These are phyloP conservation scores for Epinephelus awoara DNA, from an alignment of 2,797 vertebrate species.

Conservation along the genomic window DNA sequence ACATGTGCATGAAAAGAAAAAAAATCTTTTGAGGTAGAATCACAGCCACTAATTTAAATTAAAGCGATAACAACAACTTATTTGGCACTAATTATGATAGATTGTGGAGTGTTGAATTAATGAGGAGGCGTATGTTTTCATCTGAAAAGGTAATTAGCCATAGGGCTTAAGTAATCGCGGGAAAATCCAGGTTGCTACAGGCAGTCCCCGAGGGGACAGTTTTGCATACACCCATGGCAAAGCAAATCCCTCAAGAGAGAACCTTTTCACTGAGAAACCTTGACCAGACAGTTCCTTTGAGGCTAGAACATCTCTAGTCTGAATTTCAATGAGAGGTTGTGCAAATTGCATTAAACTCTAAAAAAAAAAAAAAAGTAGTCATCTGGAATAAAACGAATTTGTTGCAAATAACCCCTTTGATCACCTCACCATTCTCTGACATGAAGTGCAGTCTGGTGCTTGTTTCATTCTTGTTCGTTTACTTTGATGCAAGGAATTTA, in stretches of 20 bases:
- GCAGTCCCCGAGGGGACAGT: constrained; percentile 58
- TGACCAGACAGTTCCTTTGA: constrained; percentile 73
- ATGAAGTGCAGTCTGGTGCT: constrained; percentile 6
- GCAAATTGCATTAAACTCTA: constrained; percentile 38
- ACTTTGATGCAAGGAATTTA: constrained; percentile 19
- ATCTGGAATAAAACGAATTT: constrained; percentile 34
- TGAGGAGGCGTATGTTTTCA: constrained; percentile 81
- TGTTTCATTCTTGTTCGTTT: constrained; percentile 31
- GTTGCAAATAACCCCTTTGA: constrained; percentile 54
- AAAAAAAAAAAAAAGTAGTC: constrained; percentile 42
- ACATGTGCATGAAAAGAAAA: constrained; percentile 2
- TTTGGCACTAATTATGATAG: constrained; percentile 84
- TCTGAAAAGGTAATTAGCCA: constrained; percentile 83
- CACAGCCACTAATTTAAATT: constrained; percentile 75
- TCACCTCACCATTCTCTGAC: constrained; percentile 37
- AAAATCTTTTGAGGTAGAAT: constrained; percentile 35
- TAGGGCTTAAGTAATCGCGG: constrained; percentile 63
- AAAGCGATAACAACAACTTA: constrained; percentile 81
- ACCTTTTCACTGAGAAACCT: constrained; percentile 64
- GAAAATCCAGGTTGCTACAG: constrained; percentile 73
- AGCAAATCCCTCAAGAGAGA: constrained; percentile 60
- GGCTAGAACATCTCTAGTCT: constrained; percentile 44
- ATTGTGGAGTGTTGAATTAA: constrained; percentile 77
- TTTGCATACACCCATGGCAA: constrained; percentile 56
- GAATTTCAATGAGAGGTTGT: constrained; percentile 64